Evolutionary conservation across 2,888 invertebrate species (phyloP), one percentile per base, ranked within the genome.

Genomic region (Ophion costatus): DNA sequence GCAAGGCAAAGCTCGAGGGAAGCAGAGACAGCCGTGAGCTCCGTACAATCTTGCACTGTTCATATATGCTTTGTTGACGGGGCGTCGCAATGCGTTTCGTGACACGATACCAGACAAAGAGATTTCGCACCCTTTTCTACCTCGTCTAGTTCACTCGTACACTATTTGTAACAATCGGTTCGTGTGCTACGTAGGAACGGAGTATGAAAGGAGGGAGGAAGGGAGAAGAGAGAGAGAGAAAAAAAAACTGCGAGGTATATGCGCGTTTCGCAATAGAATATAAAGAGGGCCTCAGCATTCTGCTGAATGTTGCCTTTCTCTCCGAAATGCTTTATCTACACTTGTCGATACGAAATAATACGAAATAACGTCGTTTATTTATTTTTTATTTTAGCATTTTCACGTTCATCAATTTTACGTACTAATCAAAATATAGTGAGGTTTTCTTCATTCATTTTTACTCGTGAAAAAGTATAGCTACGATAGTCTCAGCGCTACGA

Each of bases 1-100:
- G 66, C 51, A 17, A 14, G 73, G 42, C 61, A 17, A 64, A 69
- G 56, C 67, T 71, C 67, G 22, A 42, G 74, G 29, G 22, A 83
- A 83, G 74, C 51, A 56, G 56, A 66, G 76, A 71, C 66, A 59
- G 56, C 66, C 73, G 61, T 42, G 73, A 59, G 78, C 69, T 63
- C 77, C 33, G 70, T 33, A 67, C 59, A 78, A 78, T 77, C 78
- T 78, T 42, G 57, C 70, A 42, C 63, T 38, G 24, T 51, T 51
- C 69, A 69, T 29, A 51, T 69, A 24, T 24, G 51, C 69, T 69
- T 51, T 45, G 69, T 51, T 24, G 59, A 57, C 17, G 14, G 5
- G 51, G 11, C 69, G 78, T 74, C 67, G 56, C 29, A 45, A 61
- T 64, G 42, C 64, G 79, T 80, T 76, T 83, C 71, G 24, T 61